Conservation (phyloP, 1,140 invertebrate genomes). For the Vollenhovia emeryi region DNA sequence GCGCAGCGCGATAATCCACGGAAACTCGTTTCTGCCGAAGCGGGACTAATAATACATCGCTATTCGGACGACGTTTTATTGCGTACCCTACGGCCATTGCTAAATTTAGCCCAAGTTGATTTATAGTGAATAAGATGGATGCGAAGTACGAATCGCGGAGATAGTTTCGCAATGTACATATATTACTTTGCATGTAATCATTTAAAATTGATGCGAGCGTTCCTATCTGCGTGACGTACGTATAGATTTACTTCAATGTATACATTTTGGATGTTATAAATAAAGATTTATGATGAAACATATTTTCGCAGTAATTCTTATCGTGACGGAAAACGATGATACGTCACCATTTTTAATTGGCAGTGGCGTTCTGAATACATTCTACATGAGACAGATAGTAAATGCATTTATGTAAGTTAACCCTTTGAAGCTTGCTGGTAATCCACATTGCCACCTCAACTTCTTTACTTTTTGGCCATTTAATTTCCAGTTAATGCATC, state of each 20-base stretch:
- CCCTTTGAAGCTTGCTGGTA: too few relatives aligned
- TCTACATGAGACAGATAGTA: background rate
- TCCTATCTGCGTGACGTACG: background rate
- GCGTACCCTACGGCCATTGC: conserved; percentile 15
- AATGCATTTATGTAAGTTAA: background rate
- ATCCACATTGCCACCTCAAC: too few relatives aligned
- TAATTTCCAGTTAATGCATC: too few relatives aligned
- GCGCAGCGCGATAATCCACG: conserved; percentile 44
- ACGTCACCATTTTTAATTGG: background rate
- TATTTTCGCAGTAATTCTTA: background rate
- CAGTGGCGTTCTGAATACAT: background rate
- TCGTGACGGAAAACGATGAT: background rate
- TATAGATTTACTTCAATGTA: background rate
- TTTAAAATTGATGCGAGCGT: background rate
- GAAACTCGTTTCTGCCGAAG: conserved; percentile 49
- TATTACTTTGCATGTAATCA: conserved; percentile 3
- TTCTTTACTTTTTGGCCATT: too few relatives aligned
- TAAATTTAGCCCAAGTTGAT: conserved; percentile 39
- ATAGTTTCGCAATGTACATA: conserved; percentile 3
- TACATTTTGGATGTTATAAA: conserved; percentile 1
- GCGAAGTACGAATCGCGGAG: background rate
- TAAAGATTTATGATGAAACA: conserved; percentile 1
- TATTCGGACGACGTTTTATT: conserved; percentile 34
- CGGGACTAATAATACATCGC: conserved; percentile 14
- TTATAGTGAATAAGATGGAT: conserved; percentile 24